Base-by-base conservation (phyloP, 2,888 invertebrate species). In the Drosophila neoperkinsi region DNA sequence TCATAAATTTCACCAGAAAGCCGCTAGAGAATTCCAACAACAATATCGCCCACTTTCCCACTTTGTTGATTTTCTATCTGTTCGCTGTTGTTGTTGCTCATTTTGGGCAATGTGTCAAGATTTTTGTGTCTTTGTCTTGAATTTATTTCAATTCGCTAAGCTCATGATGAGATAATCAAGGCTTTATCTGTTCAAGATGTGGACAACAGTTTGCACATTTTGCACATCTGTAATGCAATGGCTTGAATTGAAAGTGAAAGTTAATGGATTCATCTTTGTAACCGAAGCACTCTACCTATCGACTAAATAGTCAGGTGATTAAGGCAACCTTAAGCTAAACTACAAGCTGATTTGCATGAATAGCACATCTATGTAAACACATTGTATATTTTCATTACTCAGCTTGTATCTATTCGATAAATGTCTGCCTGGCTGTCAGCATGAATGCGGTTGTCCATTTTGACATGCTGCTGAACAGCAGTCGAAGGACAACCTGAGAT, bases 61-160 rank as follows among this genome's bases (percentile, higher is more conserved):
- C 21, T 0, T 6, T 21, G 11, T 21, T 21, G 30, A 30, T 25
- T 6, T 25, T 4, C 28, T 11, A 28, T 18, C 18, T 25, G 11
- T n/a, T 28, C 28, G 18, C 36, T 36, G 34, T 31, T 74, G 58
- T 41, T 62, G 43, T 56, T 50, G 41, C 66, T 59, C 49, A 55
- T 66, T 69, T 69, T 49, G 52, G 65, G 57, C 70, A 66, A 70
- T 77, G 55, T 74, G 61, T 79, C 70, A 64, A 74, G 77, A 55
- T 64, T 55, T 70, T 62, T 43, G 49, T 58, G 52, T 65, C 59
- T 74, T 34, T 30, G 51, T 65, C 55, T 51, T 53, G 60, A 63
- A 72, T 77, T 62, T 70, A 70, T 79, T 64, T 79, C 79, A 79
- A 79, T 79, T 79, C 77, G 65, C 69, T 25, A 46, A 70, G 50